Percentiles rank a stretch among this genome's conserved stretches.
phyloP scores from a whole-genome alignment of 1,140 invertebrate species.

The Venustaconcha ellipsiformis region DNA sequence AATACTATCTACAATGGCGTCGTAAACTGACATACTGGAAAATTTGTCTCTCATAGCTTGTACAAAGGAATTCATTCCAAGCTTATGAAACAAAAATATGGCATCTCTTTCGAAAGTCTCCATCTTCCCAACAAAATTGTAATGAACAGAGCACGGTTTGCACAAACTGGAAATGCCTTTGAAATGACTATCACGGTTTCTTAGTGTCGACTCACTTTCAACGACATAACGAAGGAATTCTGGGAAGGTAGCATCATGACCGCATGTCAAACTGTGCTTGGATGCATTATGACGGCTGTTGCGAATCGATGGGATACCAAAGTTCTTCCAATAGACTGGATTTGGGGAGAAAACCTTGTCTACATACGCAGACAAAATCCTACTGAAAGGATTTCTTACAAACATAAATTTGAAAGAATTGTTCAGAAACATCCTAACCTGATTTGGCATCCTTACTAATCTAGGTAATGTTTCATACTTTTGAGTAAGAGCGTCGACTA shows the following conservation, averaged over 20 bases:
- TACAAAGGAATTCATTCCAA: conserved; percentile 1
- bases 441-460: not conserved
- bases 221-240: conserved; percentile 22
- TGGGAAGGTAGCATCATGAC: conserved; percentile 19
- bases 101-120: conserved; percentile 19
- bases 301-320: conserved; percentile 11
- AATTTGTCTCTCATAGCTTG: not conserved
- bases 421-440: not conserved
- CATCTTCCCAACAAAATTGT: conserved; percentile 19
- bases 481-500: conserved; percentile 2
- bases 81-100: not conserved
- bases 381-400: conserved; percentile 14
- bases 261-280: not conserved
- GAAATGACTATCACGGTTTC: conserved; percentile 16
- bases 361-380: conserved; percentile 22
- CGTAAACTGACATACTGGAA: not conserved
- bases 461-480: not conserved
- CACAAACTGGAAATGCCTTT: conserved; percentile 7
- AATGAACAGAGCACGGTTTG: conserved; percentile 12
- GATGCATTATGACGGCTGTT: not conserved
- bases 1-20: conserved; percentile 15
- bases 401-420: conserved; percentile 19
- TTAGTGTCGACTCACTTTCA: not conserved
- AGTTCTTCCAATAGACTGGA: conserved; percentile 17
- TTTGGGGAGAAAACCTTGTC: conserved; percentile 24